Conservation (phyloP, 2,797 vertebrate genomes). For the Leuciscus waleckii region DNA sequence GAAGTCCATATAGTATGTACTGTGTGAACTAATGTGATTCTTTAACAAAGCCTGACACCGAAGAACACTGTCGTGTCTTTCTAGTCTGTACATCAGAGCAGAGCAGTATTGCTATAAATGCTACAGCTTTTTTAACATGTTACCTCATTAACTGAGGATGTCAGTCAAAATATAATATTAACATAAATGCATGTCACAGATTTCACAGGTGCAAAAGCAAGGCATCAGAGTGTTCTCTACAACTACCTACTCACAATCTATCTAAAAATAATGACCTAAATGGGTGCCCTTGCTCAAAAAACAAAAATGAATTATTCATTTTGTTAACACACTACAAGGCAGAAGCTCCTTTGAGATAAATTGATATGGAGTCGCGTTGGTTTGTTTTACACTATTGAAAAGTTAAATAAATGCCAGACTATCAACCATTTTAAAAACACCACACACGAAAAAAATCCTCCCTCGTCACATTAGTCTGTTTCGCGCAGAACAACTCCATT, state of each 20-base stretch:
- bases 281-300: slow-evolving; percentile 70
- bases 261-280: slow-evolving; percentile 53
- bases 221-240: slow-evolving; percentile 40
- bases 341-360: slow-evolving; percentile 74
- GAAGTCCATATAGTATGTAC: slow-evolving; percentile 23
- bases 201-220: slow-evolving; percentile 60
- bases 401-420: slow-evolving; percentile 69
- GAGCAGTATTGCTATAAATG: slow-evolving; percentile 54
- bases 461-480: slow-evolving; percentile 22
- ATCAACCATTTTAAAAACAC: slow-evolving; percentile 75
- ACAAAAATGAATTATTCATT: slow-evolving; percentile 57
- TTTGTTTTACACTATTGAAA: slow-evolving; percentile 73
- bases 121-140: slow-evolving; percentile 51
- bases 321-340: slow-evolving; percentile 81
- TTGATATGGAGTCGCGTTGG: slow-evolving; percentile 71
- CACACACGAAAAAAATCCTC: background rate
- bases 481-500: slow-evolving; percentile 32
- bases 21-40: slow-evolving; percentile 43
- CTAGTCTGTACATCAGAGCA: slow-evolving; percentile 48
- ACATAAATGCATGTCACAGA: slow-evolving; percentile 44
- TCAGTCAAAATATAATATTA: slow-evolving; percentile 27
- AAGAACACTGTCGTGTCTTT: slow-evolving; percentile 40
- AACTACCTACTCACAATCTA: slow-evolving; percentile 48
- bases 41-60: slow-evolving; percentile 46
- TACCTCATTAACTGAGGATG: slow-evolving; percentile 27